These are phyloP conservation scores for Smittia aterrima DNA, from an alignment of 2,888 invertebrate genomes.

Conservation along the genomic window DNA sequence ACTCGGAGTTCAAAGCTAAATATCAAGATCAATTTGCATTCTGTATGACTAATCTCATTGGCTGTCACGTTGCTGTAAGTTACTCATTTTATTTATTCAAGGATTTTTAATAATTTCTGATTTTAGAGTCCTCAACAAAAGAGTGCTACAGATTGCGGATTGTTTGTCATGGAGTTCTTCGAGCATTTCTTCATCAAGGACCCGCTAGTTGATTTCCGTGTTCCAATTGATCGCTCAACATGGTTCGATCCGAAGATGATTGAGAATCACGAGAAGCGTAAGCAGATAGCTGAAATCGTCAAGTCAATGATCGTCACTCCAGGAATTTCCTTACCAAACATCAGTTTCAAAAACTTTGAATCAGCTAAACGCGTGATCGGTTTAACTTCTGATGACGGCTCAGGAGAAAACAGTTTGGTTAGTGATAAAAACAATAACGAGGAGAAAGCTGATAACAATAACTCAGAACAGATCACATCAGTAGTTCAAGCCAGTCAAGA, in stretches of 20 bases:
- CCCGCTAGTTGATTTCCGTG: slow-evolving; percentile 75
- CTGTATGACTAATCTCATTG: slow-evolving; percentile 77
- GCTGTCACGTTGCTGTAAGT: slow-evolving; percentile 76
- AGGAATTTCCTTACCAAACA: no score
- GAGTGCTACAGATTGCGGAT: slow-evolving; percentile 95
- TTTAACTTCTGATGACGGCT: no score
- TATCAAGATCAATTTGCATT: slow-evolving; percentile 65
- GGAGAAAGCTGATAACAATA: no score
- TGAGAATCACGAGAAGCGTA: slow-evolving; percentile 68
- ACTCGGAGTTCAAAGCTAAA: slow-evolving; percentile 79
- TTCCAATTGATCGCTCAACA: slow-evolving; percentile 77
- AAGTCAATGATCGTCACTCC: neutral
- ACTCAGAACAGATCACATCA: no score
- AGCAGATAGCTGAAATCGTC: slow-evolving; percentile 51
- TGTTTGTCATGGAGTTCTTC: slow-evolving; percentile 92
- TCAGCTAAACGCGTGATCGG: no score
- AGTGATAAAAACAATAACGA: no score
- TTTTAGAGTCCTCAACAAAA: slow-evolving; percentile 78
- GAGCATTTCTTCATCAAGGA: slow-evolving; percentile 80
- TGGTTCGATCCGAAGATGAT: slow-evolving; percentile 84
- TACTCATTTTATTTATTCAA: neutral
- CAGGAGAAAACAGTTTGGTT: no score
- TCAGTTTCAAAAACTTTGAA: no score
- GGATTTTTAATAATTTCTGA: neutral
- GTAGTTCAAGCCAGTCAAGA: no score